Conservation (phyloP, 2,888 invertebrate genomes). For the Cetonia aurata region DNA sequence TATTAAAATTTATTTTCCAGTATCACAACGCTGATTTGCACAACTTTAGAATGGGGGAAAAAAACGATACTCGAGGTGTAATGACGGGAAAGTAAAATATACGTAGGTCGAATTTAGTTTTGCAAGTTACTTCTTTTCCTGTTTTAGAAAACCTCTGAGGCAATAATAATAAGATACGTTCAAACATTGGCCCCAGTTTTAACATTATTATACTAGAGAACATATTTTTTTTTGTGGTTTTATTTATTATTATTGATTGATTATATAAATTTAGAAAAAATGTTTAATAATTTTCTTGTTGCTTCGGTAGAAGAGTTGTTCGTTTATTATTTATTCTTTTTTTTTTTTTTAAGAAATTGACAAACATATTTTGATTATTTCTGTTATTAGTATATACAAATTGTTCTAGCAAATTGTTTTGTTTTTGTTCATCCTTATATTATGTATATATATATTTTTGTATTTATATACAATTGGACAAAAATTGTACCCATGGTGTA, state of each 20-base stretch:
- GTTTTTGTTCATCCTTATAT: slow-evolving; percentile 15
- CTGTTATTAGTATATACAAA: slow-evolving; percentile 58
- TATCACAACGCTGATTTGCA: slow-evolving; percentile 14
- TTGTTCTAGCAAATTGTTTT: slow-evolving; percentile 54
- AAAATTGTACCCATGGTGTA: slow-evolving; percentile 52
- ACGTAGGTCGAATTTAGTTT: slow-evolving; percentile 36
- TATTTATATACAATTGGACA: slow-evolving; percentile 50
- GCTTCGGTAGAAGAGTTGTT: too few species aligned
- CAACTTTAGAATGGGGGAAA: too few species aligned
- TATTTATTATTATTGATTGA: not conserved
- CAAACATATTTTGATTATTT: slow-evolving; percentile 56
- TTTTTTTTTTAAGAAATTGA: slow-evolving; percentile 48
- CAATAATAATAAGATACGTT: slow-evolving; percentile 64
- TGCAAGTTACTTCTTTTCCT: slow-evolving; percentile 16
- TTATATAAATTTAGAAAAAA: slow-evolving; percentile 13
- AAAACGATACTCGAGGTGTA: slow-evolving; percentile 40
- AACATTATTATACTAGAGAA: slow-evolving; percentile 41
- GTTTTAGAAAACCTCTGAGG: slow-evolving; percentile 57
- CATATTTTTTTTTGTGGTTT: slow-evolving; percentile 14
- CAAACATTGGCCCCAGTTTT: slow-evolving; percentile 64
- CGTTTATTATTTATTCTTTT: not conserved
- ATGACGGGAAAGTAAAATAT: slow-evolving; percentile 45
- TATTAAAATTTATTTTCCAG: not conserved
- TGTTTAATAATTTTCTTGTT: not conserved
- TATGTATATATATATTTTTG: slow-evolving; percentile 34